Percentiles rank a stretch among this genome's conserved stretches.
These are phyloP conservation scores for Siderastrea siderea DNA, from an alignment of 92 coral and sea anemone species.

Conservation along the genomic window DNA sequence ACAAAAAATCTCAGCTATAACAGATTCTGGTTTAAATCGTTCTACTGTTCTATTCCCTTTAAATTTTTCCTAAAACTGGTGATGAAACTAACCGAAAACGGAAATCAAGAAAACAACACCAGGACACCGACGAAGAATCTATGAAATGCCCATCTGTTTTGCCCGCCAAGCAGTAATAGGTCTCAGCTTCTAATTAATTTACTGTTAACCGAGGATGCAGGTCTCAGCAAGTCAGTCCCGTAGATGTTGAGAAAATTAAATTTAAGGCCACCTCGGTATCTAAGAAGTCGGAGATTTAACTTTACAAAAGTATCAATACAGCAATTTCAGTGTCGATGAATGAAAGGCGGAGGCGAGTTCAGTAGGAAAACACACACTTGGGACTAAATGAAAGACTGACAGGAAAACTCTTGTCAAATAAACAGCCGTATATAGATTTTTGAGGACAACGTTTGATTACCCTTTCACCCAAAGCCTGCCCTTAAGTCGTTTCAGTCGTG, in stretches of 20 bases:
- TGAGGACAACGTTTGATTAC: too few species aligned
- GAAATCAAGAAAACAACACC: neutral
- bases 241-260: neutral
- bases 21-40: too few species aligned
- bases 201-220: neutral
- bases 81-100: neutral
- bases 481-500: too few species aligned
- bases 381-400: too few species aligned
- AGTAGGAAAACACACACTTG: neutral
- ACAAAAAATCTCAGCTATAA: too few species aligned
- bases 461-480: too few species aligned
- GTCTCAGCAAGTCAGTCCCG: too few species aligned
- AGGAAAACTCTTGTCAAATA: too few species aligned
- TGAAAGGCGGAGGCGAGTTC: neutral
- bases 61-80: too few species aligned
- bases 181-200: neutral
- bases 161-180: neutral
- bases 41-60: too few species aligned
- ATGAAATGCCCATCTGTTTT: neutral
- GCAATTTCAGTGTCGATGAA: neutral
- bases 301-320: neutral
- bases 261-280: neutral
- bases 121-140: neutral
- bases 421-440: too few species aligned
- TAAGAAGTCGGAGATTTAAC: neutral